A percentile compares a stretch with the other conserved stretches of the same genome.
Evolutionary conservation across 92 coral and sea anemone genomes (phyloP).

Genomic region (Nematostella vectensis): DNA sequence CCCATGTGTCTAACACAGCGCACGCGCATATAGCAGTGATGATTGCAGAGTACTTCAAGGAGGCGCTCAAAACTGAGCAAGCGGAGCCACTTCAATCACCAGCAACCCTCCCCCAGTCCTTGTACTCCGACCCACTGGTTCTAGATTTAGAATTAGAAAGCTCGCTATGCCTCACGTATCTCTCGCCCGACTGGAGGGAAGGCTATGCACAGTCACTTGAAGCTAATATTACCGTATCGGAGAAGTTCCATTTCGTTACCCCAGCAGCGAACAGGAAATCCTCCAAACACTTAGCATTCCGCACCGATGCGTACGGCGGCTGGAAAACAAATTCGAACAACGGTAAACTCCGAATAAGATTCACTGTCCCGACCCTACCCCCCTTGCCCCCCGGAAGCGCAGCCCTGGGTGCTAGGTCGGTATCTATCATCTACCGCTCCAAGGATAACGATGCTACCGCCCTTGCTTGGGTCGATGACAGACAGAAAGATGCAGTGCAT

Average conservation of each 20-base stretch:
- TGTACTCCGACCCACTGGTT: constrained; percentile 12
- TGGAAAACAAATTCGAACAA: constrained; percentile 40
- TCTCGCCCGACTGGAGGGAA: constrained; percentile 41
- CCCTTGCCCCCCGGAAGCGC: not conserved
- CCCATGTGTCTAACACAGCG: constrained; percentile 27
- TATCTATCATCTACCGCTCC: constrained; percentile 23
- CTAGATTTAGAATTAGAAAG: constrained; percentile 9
- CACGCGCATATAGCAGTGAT: constrained; percentile 25
- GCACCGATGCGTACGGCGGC: constrained; percentile 66
- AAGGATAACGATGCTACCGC: constrained; percentile 26
- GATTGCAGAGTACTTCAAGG: constrained; percentile 29
- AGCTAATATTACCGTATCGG: constrained; percentile 34
- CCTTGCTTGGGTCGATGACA: constrained; percentile 30
- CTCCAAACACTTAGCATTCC: constrained; percentile 8
- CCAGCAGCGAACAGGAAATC: constrained; percentile 15
- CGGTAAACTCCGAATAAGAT: constrained; percentile 32
- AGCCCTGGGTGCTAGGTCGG: constrained; percentile 4
- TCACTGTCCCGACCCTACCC: constrained; percentile 28
- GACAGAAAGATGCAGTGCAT: constrained; percentile 15
- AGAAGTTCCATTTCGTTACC: constrained; percentile 30
- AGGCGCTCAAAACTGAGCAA: not conserved
- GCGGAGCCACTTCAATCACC: not conserved
- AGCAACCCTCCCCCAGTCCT: not conserved
- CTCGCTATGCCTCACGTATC: constrained; percentile 42
- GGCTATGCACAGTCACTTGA: constrained; percentile 27